A percentile compares a stretch with the other conserved stretches of the same genome.
Conservation (phyloP, 1,140 invertebrate species). For the Portunus trituberculatus region DNA sequence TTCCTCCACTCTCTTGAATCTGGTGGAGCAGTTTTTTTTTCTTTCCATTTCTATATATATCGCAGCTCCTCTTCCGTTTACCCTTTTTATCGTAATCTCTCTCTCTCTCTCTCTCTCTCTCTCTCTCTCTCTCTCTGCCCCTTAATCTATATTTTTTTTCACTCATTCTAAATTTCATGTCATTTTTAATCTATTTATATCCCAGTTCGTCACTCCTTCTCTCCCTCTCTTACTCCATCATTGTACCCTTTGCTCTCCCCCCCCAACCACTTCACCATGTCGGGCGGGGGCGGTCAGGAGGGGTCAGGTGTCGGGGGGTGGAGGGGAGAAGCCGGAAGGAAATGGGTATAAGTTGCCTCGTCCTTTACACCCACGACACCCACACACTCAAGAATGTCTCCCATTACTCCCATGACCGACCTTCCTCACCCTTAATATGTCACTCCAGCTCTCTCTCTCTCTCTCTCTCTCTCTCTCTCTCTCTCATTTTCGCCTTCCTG, state of each 20-base stretch:
- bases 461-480: background rate
- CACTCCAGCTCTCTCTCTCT: background rate
- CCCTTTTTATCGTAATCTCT: background rate
- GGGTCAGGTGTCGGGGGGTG: background rate
- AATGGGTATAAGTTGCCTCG: background rate
- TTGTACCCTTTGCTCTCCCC: background rate
- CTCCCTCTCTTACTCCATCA: too few relatives aligned
- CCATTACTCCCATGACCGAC: conserved; percentile 15
- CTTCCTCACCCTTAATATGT: background rate
- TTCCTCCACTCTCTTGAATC: too few relatives aligned
- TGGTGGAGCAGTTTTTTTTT: background rate
- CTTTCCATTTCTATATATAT: background rate
- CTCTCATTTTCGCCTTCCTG: background rate
- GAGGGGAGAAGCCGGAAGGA: conserved; percentile 46
- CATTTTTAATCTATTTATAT: too few relatives aligned
- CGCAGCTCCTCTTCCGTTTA: too few relatives aligned
- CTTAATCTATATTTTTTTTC: background rate
- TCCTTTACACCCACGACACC: background rate
- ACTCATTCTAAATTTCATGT: background rate
- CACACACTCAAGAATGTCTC: conserved; percentile 15
- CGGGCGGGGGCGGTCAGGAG: too few relatives aligned
- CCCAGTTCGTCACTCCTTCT: too few relatives aligned
- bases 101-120: background rate
- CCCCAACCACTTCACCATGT: background rate
- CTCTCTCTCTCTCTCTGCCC: background rate